Evolutionary conservation across 2,797 vertebrate genomes (phyloP).

Genomic region (Buceros bicornis): DNA sequence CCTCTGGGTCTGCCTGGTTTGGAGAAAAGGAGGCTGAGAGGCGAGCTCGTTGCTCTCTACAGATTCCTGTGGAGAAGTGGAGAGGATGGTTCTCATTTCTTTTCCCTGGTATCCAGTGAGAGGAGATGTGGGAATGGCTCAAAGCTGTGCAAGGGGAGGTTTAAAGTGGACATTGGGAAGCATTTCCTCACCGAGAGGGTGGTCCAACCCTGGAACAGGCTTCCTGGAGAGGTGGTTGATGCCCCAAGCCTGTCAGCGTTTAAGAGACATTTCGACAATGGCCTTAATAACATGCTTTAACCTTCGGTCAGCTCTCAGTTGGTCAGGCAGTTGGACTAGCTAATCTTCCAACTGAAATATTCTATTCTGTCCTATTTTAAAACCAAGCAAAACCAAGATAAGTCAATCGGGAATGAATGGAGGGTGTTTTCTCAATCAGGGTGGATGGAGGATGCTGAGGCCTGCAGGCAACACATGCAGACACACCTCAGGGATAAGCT

Average conservation of each 20-base stretch:
- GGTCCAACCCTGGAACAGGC: no score
- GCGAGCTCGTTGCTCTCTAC: rapidly evolving
- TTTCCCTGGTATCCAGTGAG: neutral
- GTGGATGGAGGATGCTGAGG: neutral
- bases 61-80: neutral
- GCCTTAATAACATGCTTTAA: neutral
- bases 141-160: neutral
- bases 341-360: neutral
- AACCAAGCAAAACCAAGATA: neutral
- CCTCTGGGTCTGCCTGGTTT: rapidly evolving
- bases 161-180: rapidly evolving
- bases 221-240: neutral
- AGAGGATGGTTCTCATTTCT: neutral
- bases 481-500: neutral
- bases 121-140: rapidly evolving
- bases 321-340: neutral
- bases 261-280: neutral
- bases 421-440: neutral
- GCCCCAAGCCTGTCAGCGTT: neutral
- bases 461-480: rapidly evolving
- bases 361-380: neutral
- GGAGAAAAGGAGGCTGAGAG: neutral
- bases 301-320: neutral
- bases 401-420: neutral
- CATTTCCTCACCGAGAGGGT: rapidly evolving